Conservation (phyloP, 2,888 invertebrate species). For the Neoaliturus tenellus region DNA sequence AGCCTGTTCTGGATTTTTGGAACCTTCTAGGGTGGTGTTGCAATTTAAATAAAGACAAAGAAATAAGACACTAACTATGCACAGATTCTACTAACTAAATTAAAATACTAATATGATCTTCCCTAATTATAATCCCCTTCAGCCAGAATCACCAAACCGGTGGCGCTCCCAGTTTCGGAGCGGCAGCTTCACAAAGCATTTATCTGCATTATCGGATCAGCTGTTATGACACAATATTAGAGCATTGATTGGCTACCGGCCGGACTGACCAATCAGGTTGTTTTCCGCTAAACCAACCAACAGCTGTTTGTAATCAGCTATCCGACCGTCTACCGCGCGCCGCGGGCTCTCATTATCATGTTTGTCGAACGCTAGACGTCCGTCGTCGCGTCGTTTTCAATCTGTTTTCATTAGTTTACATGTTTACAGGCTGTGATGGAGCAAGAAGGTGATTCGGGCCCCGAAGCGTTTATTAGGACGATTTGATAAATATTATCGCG, state of each 20-base stretch:
- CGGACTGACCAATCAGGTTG: conserved; percentile 7
- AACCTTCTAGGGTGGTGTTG: too few relatives aligned
- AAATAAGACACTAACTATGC: too few relatives aligned
- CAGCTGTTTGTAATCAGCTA: conserved; percentile 15
- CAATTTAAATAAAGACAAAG: too few relatives aligned
- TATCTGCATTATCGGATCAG: conserved; percentile 12
- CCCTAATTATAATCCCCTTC: too few relatives aligned
- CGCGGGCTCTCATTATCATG: not conserved
- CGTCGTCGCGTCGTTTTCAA: not conserved
- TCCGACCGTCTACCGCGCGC: not conserved
- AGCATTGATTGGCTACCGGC: conserved; percentile 17
- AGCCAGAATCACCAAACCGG: not conserved
- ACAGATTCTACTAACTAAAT: too few relatives aligned
- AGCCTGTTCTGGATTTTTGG: too few relatives aligned
- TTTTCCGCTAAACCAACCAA: conserved; percentile 3
- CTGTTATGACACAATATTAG: conserved; percentile 29
- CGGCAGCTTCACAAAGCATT: not conserved
- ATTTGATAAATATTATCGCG: not conserved
- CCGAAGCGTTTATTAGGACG: not conserved
- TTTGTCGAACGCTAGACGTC: not conserved
- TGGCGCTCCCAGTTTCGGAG: not conserved
- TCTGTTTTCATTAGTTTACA: conserved; percentile 7
- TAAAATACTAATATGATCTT: too few relatives aligned
- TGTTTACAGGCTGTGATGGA: not conserved
- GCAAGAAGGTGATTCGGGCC: not conserved